Conservation (phyloP, 2,797 vertebrate genomes). For the Kryptolebias ocellatus region DNA sequence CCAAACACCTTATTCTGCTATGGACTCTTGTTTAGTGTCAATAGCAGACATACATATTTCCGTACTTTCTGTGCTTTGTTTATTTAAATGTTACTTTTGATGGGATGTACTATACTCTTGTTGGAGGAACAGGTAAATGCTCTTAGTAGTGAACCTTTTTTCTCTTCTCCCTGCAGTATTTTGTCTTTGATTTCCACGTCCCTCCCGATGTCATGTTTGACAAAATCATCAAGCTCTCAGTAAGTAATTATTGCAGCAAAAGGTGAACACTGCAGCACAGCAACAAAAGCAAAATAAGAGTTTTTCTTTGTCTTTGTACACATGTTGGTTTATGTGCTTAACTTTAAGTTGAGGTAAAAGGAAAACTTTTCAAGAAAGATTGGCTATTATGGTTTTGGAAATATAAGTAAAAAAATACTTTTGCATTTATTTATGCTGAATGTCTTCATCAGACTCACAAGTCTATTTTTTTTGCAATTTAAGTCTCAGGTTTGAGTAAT, state of each 20-base stretch:
- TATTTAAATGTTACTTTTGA: background rate
- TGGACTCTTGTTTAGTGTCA: too few species aligned
- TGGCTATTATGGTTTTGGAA: too few species aligned
- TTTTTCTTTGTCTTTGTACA: too few species aligned
- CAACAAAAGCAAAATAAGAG: background rate
- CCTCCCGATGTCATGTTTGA: conserved; percentile 97
- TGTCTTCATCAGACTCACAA: background rate
- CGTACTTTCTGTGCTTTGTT: too few species aligned
- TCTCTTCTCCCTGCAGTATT: conserved; percentile 85
- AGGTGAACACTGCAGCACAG: background rate
- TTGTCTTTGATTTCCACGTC: conserved; percentile 97
- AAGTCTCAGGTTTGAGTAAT: background rate
- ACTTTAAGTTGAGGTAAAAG: too few species aligned
- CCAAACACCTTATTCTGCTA: too few species aligned
- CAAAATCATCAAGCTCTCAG: conserved; percentile 96
- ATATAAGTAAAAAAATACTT: too few species aligned
- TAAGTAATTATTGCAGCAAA: conserved; percentile 74
- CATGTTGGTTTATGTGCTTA: too few species aligned
- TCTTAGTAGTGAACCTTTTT: conserved; percentile 17
- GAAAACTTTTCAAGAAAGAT: too few species aligned
- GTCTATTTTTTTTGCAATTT: background rate
- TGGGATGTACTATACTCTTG: background rate
- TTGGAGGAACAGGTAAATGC: background rate
- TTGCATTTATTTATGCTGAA: too few species aligned
- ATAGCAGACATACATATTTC: background rate